Evolutionary conservation across 2,797 vertebrate genomes (phyloP).

Genomic region (Ctenopoma kingsleyae): DNA sequence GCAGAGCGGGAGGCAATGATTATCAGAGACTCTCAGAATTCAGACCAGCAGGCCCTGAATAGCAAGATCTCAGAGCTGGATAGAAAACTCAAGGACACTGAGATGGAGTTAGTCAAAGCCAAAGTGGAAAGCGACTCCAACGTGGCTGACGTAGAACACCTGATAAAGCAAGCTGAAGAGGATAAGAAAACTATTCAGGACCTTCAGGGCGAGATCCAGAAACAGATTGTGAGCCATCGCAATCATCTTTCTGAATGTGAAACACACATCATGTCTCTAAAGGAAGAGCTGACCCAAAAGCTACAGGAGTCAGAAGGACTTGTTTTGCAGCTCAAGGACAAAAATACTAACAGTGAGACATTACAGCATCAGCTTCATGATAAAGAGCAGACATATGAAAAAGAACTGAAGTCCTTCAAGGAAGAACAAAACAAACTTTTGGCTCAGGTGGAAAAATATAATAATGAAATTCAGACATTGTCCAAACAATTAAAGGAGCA

Average conservation of each 20-base stretch:
- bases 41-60: conserved; percentile 85
- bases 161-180: conserved; percentile 82
- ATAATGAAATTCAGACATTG: conserved; percentile 76
- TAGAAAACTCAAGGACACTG: conserved; percentile 78
- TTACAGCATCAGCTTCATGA: conserved; percentile 76
- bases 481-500: conserved; percentile 79
- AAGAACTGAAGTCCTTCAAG: conserved; percentile 87
- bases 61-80: conserved; percentile 82
- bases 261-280: conserved; percentile 83
- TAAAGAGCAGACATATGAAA: conserved; percentile 80
- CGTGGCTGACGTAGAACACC: conserved; percentile 79
- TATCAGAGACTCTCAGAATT: conserved; percentile 85
- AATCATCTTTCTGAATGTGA: conserved; percentile 85
- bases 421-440: conserved; percentile 86
- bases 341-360: conserved; percentile 69
- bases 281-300: conserved; percentile 85
- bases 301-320: conserved; percentile 79
- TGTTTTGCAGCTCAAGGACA: conserved; percentile 80
- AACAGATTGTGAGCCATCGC: conserved; percentile 69
- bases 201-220: conserved; percentile 85
- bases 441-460: conserved; percentile 81
- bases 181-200: conserved; percentile 81
- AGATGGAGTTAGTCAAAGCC: conserved; percentile 76
- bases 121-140: conserved; percentile 80
- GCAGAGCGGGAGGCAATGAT: conserved; percentile 82